Conservation (phyloP, 2,113 vertebrate species). For the Osmerus eperlanus region DNA sequence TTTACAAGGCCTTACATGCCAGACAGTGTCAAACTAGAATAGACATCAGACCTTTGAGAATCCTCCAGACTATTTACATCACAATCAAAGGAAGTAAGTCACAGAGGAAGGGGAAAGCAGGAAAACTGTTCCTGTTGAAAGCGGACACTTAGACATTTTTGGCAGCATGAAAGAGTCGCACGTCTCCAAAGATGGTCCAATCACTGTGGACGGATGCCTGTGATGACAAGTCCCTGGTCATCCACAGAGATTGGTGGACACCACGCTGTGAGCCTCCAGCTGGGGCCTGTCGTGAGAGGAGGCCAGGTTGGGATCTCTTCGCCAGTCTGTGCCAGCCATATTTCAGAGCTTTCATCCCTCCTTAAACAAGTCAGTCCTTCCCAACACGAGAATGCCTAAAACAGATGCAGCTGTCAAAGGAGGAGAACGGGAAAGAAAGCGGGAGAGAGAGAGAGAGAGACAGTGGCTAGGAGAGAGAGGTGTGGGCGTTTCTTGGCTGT, state of each 20-base stretch:
- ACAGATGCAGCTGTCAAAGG: conserved; percentile 60
- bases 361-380: conserved; percentile 56
- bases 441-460: too few relatives aligned
- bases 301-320: conserved; percentile 43
- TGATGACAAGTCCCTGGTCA: conserved; percentile 36
- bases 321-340: conserved; percentile 45
- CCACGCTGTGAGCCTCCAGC: conserved; percentile 37
- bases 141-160: conserved; percentile 23
- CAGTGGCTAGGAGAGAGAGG: not conserved
- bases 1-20: not conserved
- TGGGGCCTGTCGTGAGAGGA: conserved; percentile 34
- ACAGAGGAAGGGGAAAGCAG: conserved; percentile 15
- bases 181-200: not conserved
- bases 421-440: not conserved
- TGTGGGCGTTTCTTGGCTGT: not conserved
- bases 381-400: conserved; percentile 57
- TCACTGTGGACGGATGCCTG: not conserved
- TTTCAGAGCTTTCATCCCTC: conserved; percentile 58
- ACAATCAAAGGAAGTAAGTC: conserved; percentile 13
- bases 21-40: not conserved
- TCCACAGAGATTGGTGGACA: conserved; percentile 32
- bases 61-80: not conserved
- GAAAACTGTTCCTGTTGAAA: conserved; percentile 10
- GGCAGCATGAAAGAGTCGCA: conserved; percentile 13
- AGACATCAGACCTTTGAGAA: not conserved